Conservation (phyloP, 2,797 vertebrate species). For the Phylloscopus collybita region DNA sequence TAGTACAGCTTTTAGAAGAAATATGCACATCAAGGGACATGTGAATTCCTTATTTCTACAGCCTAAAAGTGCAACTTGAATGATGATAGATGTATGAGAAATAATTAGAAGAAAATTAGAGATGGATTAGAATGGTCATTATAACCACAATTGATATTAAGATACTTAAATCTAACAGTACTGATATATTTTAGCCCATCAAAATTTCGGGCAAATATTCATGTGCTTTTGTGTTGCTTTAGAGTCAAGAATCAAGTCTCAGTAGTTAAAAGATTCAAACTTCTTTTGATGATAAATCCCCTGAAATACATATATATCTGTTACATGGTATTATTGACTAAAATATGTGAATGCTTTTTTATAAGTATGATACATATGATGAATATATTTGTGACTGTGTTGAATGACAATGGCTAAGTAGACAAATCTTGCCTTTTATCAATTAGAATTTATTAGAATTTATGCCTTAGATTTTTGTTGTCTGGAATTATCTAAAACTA, state of each 20-base stretch:
- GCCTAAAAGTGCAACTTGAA: background rate
- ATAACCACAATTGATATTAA: background rate
- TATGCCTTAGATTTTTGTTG: background rate
- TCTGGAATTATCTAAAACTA: background rate
- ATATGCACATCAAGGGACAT: background rate
- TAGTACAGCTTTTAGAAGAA: background rate
- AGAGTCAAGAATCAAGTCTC: background rate
- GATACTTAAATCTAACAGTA: background rate
- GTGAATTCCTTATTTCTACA: background rate
- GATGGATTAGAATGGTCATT: background rate
- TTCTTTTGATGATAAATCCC: background rate
- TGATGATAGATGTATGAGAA: background rate
- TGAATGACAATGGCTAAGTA: background rate
- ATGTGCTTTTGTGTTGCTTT: background rate
- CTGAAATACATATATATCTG: background rate
- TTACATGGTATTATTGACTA: background rate
- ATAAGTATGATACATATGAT: background rate
- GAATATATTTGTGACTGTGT: background rate
- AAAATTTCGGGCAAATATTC: background rate
- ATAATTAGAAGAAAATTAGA: background rate
- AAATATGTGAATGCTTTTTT: background rate
- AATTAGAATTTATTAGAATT: background rate
- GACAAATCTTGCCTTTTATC: background rate
- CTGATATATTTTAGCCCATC: background rate
- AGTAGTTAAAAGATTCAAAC: background rate